Percentiles rank a stretch among this genome's conserved stretches.
phyloP scores from a whole-genome alignment of 2,888 invertebrate genomes.

The Drosophila birchii region DNA sequence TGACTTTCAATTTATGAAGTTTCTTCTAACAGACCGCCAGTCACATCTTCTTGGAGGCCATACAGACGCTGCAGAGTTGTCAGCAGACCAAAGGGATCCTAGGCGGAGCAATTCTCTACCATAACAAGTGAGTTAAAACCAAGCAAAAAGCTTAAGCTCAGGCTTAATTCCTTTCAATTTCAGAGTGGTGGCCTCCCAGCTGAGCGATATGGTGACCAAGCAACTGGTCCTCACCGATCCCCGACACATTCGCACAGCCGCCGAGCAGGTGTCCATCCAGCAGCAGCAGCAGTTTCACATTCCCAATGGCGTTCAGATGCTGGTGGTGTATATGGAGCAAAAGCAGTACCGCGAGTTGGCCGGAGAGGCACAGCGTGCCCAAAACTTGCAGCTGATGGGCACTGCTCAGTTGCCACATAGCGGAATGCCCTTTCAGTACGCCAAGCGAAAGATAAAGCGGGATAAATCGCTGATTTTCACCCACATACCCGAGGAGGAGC shows the following conservation, averaged over 20 bases:
- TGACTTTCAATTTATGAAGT: background rate
- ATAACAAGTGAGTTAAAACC: conserved; percentile 90
- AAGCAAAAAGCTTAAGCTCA: accelerated
- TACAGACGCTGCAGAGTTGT: conserved; percentile 93
- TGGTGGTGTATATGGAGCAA: conserved; percentile 90
- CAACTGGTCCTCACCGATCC: conserved; percentile 93
- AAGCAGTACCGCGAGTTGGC: conserved; percentile 87
- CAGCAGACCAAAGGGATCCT: conserved; percentile 91
- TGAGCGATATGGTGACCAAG: conserved; percentile 90
- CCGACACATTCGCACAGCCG: conserved; percentile 92
- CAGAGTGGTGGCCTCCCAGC: conserved; percentile 93
- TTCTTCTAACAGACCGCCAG: conserved; percentile 89
- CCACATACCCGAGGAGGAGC: conserved; percentile 91
- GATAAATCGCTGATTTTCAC: conserved; percentile 93
- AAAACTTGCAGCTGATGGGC: conserved; percentile 82
- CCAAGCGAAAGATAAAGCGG: conserved; percentile 88
- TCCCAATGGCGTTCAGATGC: conserved; percentile 92
- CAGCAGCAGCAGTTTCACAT: conserved; percentile 88
- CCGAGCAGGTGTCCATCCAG: conserved; percentile 87
- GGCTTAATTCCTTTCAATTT: background rate
- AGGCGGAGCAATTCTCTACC: conserved; percentile 94
- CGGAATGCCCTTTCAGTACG: conserved; percentile 80
- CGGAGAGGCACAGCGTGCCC: conserved; percentile 84
- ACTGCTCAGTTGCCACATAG: conserved; percentile 73
- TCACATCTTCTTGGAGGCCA: conserved; percentile 93